phyloP scores from a whole-genome alignment of 2,888 invertebrate species.

The Drosophila lutescens region DNA sequence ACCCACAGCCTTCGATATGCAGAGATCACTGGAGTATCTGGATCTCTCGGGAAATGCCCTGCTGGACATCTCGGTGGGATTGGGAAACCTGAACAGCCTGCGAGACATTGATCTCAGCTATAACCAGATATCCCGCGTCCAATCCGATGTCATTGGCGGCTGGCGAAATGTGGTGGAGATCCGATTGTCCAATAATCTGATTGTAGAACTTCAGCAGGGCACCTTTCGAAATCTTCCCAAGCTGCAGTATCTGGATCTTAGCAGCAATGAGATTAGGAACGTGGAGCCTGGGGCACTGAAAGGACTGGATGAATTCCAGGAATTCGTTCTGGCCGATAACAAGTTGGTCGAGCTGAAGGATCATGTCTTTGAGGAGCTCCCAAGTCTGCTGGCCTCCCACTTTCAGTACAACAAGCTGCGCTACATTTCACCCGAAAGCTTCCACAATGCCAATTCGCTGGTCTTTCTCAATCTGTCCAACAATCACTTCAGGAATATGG shows the following conservation, averaged over 20 bases:
- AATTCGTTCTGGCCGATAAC: conserved; percentile 89
- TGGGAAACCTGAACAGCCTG: conserved; percentile 89
- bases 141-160: conserved; percentile 89
- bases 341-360: conserved; percentile 90
- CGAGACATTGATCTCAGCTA: conserved; percentile 91
- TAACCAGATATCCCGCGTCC: conserved; percentile 90
- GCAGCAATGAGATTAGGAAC: conserved; percentile 91
- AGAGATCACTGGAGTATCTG: conserved; percentile 89
- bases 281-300: conserved; percentile 90
- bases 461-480: conserved; percentile 93
- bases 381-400: conserved; percentile 87
- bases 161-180: conserved; percentile 89
- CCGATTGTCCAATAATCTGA: conserved; percentile 90
- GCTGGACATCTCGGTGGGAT: conserved; percentile 88
- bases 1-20: conserved; percentile 87
- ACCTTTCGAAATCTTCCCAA: conserved; percentile 90
- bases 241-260: conserved; percentile 90
- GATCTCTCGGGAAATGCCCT: conserved; percentile 92
- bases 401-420: conserved; percentile 92
- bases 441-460: conserved; percentile 91
- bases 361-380: conserved; percentile 90
- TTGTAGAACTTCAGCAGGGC: conserved; percentile 89
- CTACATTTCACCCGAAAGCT: conserved; percentile 90
- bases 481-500: conserved; percentile 90
- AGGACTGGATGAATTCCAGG: conserved; percentile 88